Conservation (phyloP, 2,888 invertebrate species). For the Penaeus monodon region DNA sequence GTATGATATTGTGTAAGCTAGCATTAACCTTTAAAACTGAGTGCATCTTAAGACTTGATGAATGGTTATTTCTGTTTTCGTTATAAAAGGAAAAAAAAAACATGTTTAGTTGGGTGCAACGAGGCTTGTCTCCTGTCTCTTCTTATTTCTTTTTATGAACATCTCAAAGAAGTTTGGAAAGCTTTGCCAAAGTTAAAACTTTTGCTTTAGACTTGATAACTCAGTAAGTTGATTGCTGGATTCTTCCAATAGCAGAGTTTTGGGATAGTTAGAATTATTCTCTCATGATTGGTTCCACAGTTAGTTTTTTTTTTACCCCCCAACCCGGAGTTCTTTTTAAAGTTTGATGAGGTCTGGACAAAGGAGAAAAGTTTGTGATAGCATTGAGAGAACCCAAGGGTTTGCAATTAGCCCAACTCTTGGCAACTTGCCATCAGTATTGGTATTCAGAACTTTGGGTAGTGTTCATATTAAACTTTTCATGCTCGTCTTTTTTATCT, state of each 20-base stretch:
- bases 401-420: too few species aligned
- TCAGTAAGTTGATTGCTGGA: constrained; percentile 55
- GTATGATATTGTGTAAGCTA: too few species aligned
- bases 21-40: too few species aligned
- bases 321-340: constrained; percentile 24
- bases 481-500: too few species aligned
- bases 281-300: constrained; percentile 42
- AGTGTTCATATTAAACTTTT: neutral
- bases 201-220: constrained; percentile 53
- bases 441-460: too few species aligned
- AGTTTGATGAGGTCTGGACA: constrained; percentile 41
- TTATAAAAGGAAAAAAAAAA: constrained; percentile 5
- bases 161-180: constrained; percentile 50
- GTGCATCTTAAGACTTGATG: too few species aligned
- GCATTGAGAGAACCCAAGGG: constrained; percentile 7
- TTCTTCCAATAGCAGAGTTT: constrained; percentile 58
- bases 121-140: too few species aligned
- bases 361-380: constrained; percentile 36
- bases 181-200: constrained; percentile 51
- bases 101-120: neutral
- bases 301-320: constrained; percentile 1
- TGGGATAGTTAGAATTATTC: constrained; percentile 56
- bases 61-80: too few species aligned
- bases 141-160: constrained; percentile 19
- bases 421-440: too few species aligned